Conservation (phyloP, 2,797 vertebrate genomes). For the Eulemur mongoz region DNA sequence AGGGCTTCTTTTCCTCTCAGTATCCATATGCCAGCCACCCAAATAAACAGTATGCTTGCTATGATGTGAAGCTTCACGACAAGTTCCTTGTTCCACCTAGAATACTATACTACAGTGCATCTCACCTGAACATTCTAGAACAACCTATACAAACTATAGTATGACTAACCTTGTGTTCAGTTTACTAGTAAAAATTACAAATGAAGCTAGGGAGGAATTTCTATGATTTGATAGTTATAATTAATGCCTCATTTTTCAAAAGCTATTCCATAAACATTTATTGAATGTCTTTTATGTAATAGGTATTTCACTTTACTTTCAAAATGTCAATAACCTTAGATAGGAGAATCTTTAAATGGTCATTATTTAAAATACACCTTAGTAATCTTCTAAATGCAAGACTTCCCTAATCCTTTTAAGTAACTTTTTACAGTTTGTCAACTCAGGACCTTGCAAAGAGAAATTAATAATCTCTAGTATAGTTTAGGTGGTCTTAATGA, state of each 20-base stretch:
- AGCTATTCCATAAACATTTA: conserved; percentile 27
- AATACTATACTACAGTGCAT: not conserved
- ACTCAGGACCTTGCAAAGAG: not conserved
- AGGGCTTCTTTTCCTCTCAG: not conserved
- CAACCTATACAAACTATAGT: not conserved
- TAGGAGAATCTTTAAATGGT: conserved; percentile 19
- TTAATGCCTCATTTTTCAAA: conserved; percentile 48
- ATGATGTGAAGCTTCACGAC: not conserved
- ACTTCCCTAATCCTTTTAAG: not conserved
- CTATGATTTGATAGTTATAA: conserved; percentile 6
- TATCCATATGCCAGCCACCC: not conserved
- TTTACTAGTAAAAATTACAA: conserved; percentile 36
- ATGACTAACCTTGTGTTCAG: conserved; percentile 4
- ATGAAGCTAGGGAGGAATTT: not conserved
- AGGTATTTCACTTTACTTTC: conserved; percentile 23
- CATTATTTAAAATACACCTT: conserved; percentile 33
- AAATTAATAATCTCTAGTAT: not conserved
- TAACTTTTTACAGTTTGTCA: not conserved
- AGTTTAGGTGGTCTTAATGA: not conserved
- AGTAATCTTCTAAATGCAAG: conserved; percentile 28
- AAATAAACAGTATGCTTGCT: not conserved
- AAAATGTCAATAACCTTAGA: conserved; percentile 29
- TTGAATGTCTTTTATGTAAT: conserved; percentile 15
- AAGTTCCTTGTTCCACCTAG: not conserved
- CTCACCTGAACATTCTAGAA: not conserved